A percentile compares a stretch with the other conserved stretches of the same genome.
These are phyloP conservation scores for Leptoteleia sp. DNA, from an alignment of 1,140 invertebrate species.

Conservation along the genomic window DNA sequence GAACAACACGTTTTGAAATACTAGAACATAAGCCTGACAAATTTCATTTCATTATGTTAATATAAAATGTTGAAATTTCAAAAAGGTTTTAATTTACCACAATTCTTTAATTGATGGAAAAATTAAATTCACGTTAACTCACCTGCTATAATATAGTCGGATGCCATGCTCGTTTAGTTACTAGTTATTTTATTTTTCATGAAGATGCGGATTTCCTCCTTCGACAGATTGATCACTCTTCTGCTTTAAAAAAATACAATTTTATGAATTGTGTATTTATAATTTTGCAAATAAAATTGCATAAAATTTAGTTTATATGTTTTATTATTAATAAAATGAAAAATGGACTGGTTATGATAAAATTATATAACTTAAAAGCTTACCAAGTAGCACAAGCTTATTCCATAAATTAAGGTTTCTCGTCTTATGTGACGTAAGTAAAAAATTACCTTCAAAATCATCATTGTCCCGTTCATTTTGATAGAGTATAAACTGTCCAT, in stretches of 20 bases:
- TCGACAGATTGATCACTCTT: constrained; percentile 1
- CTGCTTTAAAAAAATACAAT: constrained; percentile 8
- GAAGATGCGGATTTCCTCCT: too few relatives aligned
- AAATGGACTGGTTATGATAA: constrained; percentile 52
- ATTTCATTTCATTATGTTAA: too few relatives aligned
- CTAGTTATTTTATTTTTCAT: too few relatives aligned
- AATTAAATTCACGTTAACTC: constrained; percentile 53
- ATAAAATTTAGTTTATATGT: too few relatives aligned
- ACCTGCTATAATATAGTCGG: constrained; percentile 73
- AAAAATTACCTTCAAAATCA: constrained; percentile 64
- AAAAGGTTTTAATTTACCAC: too few relatives aligned
- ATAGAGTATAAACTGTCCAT: constrained; percentile 48
- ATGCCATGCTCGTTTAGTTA: constrained; percentile 68
- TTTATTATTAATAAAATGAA: constrained; percentile 34
- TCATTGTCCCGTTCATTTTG: constrained; percentile 52
- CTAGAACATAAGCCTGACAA: too few relatives aligned
- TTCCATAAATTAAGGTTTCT: constrained; percentile 60
- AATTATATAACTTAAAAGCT: constrained; percentile 59
- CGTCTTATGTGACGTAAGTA: constrained; percentile 63
- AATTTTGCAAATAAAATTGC: too few relatives aligned
- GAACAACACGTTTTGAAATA: too few relatives aligned
- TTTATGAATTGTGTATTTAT: too few relatives aligned
- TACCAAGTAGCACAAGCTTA: constrained; percentile 55
- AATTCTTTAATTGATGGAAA: too few relatives aligned
- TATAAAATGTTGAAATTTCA: too few relatives aligned